Percentiles rank a stretch among this genome's conserved stretches.
Evolutionary conservation across 2,113 vertebrate species (phyloP).

Genomic region (Tympanuchus pallidicinctus): DNA sequence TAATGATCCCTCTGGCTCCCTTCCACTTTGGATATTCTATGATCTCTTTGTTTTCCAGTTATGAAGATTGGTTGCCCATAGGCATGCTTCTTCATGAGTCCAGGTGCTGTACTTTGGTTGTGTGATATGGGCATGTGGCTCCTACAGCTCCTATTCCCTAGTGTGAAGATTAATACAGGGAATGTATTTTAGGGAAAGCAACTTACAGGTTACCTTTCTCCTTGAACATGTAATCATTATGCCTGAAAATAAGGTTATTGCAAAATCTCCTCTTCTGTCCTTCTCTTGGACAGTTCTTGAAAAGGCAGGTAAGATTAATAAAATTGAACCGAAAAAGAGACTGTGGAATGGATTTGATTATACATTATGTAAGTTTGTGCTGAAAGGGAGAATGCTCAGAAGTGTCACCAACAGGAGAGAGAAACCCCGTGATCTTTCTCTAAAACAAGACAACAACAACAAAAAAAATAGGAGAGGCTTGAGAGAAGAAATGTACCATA

Average conservation of each 20-base stretch:
- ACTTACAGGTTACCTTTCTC: not conserved
- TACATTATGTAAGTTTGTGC: not conserved
- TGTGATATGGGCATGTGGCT: not conserved
- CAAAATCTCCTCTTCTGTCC: not conserved
- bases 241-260: not conserved
- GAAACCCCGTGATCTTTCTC: not conserved
- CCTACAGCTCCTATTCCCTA: not conserved
- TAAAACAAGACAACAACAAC: not conserved
- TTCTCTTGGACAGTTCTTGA: not conserved
- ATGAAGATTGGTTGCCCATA: not conserved
- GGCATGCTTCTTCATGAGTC: not conserved
- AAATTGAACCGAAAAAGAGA: not conserved
- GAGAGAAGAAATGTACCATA: not conserved
- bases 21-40: too few species aligned
- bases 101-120: not conserved
- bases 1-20: too few species aligned
- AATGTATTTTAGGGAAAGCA: not conserved
- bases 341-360: not conserved
- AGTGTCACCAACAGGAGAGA: not conserved
- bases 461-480: not conserved
- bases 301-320: not conserved
- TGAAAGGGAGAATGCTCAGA: not conserved
- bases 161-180: not conserved
- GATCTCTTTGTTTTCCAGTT: not conserved
- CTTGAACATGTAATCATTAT: not conserved